Evolutionary conservation across 2,888 invertebrate species (phyloP), one percentile per base, ranked within the genome.

Genomic region (Lasioglossum vierecki): DNA sequence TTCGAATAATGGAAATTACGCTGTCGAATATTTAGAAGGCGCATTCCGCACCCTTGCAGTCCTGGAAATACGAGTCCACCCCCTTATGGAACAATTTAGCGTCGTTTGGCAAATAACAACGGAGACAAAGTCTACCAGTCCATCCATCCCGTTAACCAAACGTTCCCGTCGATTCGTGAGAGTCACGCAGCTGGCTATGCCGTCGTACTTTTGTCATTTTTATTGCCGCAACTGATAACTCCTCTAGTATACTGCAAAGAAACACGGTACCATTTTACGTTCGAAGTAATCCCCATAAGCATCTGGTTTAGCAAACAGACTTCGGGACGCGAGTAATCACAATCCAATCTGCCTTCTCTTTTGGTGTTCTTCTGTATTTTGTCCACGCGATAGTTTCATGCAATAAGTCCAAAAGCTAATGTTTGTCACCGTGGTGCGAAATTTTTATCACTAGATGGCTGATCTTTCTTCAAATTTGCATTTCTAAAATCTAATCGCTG

Each of bases 121-220:
- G 35, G 35, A 35, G 35, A 35, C 35, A 35, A 35, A 3, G 35
- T 35, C 35, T 35, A 35, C 35, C 2, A 35, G 41, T 76, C 79
- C 66, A 70, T 83, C 75, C 44, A 30, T 18, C 63, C 46, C 49
- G 76, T 75, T 80, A 66, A 74, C 75, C 82, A 76, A 86, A 82
- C 84, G 79, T 86, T 79, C 39, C 8, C 8, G 39, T 39, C 1
- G 39, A 39, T 39, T 8, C 39, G 39, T 8, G 39, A 8, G 39
- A 39, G 39, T 39, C 91, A 91, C 91, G 91, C 91, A 91, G 75
- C 88, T 82, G 87, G 53, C 71, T 35, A 86, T 88, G 81, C 91
- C 85, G 77, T 87, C 87, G 80, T 82, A 60, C 76, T 80, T 80
- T 74, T 75, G 44, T 70, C 86, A 75, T 88, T 89, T 86, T 89